Base-by-base conservation (phyloP, 1,140 invertebrate genomes). In the Littorina saxatilis region DNA sequence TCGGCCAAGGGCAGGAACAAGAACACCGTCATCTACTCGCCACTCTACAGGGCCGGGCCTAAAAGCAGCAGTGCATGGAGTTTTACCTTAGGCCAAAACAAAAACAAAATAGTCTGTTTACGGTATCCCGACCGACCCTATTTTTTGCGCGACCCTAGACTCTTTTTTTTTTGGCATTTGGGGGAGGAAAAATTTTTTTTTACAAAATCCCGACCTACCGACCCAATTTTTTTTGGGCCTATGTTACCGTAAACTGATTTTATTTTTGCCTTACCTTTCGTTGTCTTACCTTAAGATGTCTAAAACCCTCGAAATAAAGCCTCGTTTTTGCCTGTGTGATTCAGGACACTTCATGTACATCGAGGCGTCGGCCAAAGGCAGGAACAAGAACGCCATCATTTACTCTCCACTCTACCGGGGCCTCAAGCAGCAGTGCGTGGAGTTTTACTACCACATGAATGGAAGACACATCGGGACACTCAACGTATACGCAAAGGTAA, bases 381-480 rank as follows among this genome's bases (percentile, higher is more conserved):
- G 82, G 11, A 87, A 86, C 0, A 77, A 88, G 58, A 89, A 84
- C 73, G 90, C 90, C 23, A 83, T 85, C 23, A 40, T 91, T 43
- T 85, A 82, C 61, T 89, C 89, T 0, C 89, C 89, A 0, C 82
- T 86, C 39, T 91, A 90, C 82, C 84, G 87, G 9, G 86, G 87
- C 0, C n/a, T 90, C 47, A 84, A 80, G 2, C 66, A 84, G 13
- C 88, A 90, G 76, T 91, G 90, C 81, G 70, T 92, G 0, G 86
- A 88, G 58, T 92, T 92, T 80, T 91, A 84, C 68, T 92, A 91
- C 75, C 90, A 91, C 74, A 92, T 92, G 91, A 85, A 88, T 75
- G 91, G 91, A 2, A 76, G 83, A 7, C 85, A 90, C 61, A 81
- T 88, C 20, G 90, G 90, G 29, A 91, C 88, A 9, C 86, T 92